Percentiles rank a stretch among this genome's conserved stretches.
Conservation (phyloP, 2,113 vertebrate genomes). For the Peromyscus polionotus region DNA sequence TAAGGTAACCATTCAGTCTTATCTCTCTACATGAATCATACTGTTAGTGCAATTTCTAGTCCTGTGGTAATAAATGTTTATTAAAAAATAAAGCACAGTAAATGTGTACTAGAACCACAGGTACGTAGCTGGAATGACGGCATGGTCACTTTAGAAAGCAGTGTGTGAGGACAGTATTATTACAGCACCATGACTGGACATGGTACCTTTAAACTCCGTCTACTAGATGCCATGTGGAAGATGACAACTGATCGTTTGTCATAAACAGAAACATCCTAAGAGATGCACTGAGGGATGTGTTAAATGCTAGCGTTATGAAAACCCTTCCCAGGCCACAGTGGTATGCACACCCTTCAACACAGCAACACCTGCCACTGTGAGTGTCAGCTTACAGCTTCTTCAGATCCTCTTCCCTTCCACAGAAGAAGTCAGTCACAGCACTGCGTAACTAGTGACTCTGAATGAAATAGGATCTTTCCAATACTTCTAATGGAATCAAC, state of each 20-base stretch:
- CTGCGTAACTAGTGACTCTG: not conserved
- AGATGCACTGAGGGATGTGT: conserved; percentile 20
- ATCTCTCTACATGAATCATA: conserved; percentile 23
- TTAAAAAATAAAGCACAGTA: conserved; percentile 51
- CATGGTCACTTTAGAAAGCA: not conserved
- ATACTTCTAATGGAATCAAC: conserved; percentile 47
- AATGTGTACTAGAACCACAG: conserved; percentile 54
- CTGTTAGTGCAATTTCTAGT: conserved; percentile 50
- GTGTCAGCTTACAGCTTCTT: not conserved
- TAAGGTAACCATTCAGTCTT: conserved; percentile 36
- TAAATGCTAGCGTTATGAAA: conserved; percentile 62
- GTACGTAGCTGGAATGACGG: conserved; percentile 51
- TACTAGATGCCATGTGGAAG: not conserved
- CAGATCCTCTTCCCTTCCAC: conserved; percentile 51
- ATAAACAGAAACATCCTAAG: conserved; percentile 41
- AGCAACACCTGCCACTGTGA: not conserved
- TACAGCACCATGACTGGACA: not conserved
- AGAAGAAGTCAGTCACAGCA: conserved; percentile 61
- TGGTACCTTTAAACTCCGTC: not conserved
- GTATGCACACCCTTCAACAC: not conserved
- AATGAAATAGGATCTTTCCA: conserved; percentile 39
- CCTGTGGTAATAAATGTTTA: conserved; percentile 52
- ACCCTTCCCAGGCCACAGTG: conserved; percentile 49
- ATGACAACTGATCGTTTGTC: conserved; percentile 18
- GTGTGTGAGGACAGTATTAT: not conserved